Conservation (phyloP, 2,113 vertebrate species). For the Corythoichthys haematopterus region DNA sequence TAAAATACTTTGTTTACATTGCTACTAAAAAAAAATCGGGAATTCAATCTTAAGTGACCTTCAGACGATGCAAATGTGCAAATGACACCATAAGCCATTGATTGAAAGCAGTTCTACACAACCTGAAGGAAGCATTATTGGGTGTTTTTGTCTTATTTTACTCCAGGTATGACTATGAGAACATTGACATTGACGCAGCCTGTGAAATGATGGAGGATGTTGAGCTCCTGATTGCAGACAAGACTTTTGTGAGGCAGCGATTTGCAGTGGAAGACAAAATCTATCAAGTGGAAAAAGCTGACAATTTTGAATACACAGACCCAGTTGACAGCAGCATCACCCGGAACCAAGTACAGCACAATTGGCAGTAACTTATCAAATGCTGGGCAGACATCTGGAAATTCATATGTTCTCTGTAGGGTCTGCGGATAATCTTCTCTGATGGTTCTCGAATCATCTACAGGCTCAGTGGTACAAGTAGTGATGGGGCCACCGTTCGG, state of each 20-base stretch:
- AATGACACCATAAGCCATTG: no score
- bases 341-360: slow-evolving; percentile 83
- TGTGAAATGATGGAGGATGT: slow-evolving; percentile 93
- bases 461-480: slow-evolving; percentile 86
- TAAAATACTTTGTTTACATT: slow-evolving; percentile 5
- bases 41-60: no score
- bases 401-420: slow-evolving; percentile 64
- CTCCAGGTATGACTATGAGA: slow-evolving; percentile 90
- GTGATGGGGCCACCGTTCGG: slow-evolving; percentile 82
- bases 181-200: slow-evolving; percentile 85
- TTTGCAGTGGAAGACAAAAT: slow-evolving; percentile 81
- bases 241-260: slow-evolving; percentile 83
- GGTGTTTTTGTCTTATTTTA: neutral
- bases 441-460: slow-evolving; percentile 94
- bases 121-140: neutral
- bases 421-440: slow-evolving; percentile 87
- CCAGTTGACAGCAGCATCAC: slow-evolving; percentile 90
- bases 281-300: slow-evolving; percentile 88
- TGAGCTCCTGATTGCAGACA: slow-evolving; percentile 82
- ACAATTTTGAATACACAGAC: slow-evolving; percentile 94
- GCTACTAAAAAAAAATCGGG: no score
- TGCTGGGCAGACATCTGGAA: neutral
- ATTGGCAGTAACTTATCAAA: neutral
- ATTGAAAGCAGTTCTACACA: no score
- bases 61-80: no score